These are phyloP conservation scores for Morpho helenor DNA, from an alignment of 2,888 invertebrate genomes.

Conservation along the genomic window DNA sequence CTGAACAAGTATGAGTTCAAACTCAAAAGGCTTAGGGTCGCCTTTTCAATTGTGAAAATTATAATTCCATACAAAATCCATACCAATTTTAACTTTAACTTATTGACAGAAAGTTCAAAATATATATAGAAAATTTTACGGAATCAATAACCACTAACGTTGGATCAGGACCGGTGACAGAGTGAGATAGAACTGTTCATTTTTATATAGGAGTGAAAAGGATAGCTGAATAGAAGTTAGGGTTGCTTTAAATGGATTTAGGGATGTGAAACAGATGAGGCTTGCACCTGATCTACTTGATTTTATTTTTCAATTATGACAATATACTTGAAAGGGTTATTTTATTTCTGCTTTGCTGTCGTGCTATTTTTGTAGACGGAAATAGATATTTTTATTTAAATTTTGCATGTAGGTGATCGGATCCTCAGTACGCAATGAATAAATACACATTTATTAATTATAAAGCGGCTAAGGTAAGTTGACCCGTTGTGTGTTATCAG, in stretches of 20 bases:
- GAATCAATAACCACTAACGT: conserved; percentile 74
- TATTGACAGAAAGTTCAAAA: conserved; percentile 38
- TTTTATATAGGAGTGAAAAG: conserved; percentile 39
- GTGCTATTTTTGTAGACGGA: background rate
- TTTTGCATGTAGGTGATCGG: too few species aligned
- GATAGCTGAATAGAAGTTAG: conserved; percentile 41
- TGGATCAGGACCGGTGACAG: conserved; percentile 59
- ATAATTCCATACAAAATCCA: conserved; percentile 28
- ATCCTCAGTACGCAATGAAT: too few species aligned
- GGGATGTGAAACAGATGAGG: conserved; percentile 56
- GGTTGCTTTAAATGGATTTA: conserved; percentile 47
- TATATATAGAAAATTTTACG: conserved; percentile 33
- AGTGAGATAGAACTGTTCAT: conserved; percentile 42
- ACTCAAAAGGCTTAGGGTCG: conserved; percentile 59
- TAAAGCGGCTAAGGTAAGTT: too few species aligned
- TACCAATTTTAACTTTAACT: conserved; percentile 35
- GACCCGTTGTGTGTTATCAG: too few species aligned
- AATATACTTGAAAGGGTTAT: conserved; percentile 31
- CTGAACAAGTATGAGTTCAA: conserved; percentile 65
- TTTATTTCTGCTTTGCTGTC: conserved; percentile 21
- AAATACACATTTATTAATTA: too few species aligned
- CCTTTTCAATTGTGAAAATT: conserved; percentile 47
- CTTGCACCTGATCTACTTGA: conserved; percentile 68
- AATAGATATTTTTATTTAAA: too few species aligned
- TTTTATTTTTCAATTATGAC: conserved; percentile 67